Percentiles rank a stretch among this genome's conserved stretches.
Conservation (phyloP, 2,113 vertebrate species). For the Enhydra lutris region DNA sequence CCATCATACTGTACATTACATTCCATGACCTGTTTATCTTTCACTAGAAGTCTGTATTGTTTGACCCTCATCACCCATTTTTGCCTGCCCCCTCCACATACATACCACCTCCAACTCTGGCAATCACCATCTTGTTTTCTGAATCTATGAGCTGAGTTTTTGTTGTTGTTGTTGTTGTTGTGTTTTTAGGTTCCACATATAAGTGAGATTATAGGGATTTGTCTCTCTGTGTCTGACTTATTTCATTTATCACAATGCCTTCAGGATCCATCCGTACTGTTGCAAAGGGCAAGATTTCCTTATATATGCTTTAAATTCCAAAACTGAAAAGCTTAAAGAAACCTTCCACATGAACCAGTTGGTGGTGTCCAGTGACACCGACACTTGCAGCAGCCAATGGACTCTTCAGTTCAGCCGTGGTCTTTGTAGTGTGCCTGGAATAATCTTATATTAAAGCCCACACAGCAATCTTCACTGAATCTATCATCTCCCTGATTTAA, state of each 20-base stretch:
- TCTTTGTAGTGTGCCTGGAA: background rate
- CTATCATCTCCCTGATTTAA: background rate
- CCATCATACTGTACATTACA: background rate
- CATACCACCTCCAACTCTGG: background rate
- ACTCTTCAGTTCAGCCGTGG: background rate
- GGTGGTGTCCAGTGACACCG: background rate
- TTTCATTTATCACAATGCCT: background rate
- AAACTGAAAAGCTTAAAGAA: background rate
- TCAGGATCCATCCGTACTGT: background rate
- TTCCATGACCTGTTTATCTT: background rate
- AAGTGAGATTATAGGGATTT: background rate
- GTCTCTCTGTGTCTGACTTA: background rate
- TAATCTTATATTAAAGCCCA: background rate
- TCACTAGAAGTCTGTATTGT: background rate
- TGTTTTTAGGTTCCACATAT: background rate
- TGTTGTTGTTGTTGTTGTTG: background rate
- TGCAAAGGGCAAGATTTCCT: background rate
- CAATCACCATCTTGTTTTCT: background rate
- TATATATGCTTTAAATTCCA: background rate
- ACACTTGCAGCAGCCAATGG: background rate
- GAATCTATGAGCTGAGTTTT: background rate
- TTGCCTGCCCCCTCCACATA: background rate
- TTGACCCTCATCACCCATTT: background rate
- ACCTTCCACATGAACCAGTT: background rate
- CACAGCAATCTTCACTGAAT: background rate